These are phyloP conservation scores for Cephus spinipes DNA, from an alignment of 2,888 invertebrate species.

Conservation along the genomic window DNA sequence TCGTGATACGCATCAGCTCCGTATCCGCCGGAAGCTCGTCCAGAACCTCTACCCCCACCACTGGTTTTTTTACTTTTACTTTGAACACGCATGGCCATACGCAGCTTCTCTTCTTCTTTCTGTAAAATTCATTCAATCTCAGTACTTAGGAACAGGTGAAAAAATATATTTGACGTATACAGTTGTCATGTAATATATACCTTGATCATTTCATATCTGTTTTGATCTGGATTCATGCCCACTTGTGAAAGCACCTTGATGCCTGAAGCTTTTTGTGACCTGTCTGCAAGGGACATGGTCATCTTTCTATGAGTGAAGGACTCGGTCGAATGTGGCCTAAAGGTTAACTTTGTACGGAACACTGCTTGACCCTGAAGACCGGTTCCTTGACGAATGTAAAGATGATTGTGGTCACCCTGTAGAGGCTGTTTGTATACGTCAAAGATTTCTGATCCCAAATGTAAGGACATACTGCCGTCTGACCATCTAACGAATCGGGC, in stretches of 20 bases:
- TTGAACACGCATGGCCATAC: constrained; percentile 85
- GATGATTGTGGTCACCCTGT: constrained; percentile 96
- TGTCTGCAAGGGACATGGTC: constrained; percentile 96
- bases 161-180: no score
- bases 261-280: constrained; percentile 91
- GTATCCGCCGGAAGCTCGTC: constrained; percentile 66
- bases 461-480: constrained; percentile 96
- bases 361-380: constrained; percentile 98
- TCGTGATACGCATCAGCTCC: constrained; percentile 71
- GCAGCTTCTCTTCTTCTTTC: constrained; percentile 97
- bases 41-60: constrained; percentile 66
- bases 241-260: constrained; percentile 97
- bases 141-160: not conserved
- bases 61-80: constrained; percentile 71
- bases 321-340: constrained; percentile 98
- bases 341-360: constrained; percentile 95
- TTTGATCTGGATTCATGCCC: constrained; percentile 93
- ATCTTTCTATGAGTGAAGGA: constrained; percentile 99
- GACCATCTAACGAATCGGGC: constrained; percentile 97
- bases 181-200: constrained; percentile 62
- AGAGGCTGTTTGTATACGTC: constrained; percentile 96
- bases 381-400: constrained; percentile 97
- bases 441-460: constrained; percentile 97
- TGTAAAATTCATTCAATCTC: constrained; percentile 53
- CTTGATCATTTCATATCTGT: constrained; percentile 91